Percentiles rank a stretch among this genome's conserved stretches.
Evolutionary conservation across 1,140 invertebrate species (phyloP).

Genomic region (Micrasema longulum): DNA sequence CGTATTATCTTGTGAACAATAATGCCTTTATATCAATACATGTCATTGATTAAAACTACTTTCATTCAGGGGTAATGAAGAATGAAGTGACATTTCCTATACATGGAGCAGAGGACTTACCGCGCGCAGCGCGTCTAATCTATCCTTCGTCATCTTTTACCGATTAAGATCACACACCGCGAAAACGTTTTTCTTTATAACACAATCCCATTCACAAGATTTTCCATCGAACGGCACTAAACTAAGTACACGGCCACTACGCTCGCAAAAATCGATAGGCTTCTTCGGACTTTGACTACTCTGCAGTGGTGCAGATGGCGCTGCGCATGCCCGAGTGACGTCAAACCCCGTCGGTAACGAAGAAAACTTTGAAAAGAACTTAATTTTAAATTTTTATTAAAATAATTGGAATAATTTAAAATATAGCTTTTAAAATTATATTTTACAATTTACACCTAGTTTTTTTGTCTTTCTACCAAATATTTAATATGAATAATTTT

Average conservation of each 20-base stretch:
- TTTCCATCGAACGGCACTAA: constrained; percentile 80
- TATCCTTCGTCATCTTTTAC: constrained; percentile 95
- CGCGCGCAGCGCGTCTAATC: constrained; percentile 95
- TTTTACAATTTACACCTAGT: too few relatives aligned
- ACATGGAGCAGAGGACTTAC: constrained; percentile 70
- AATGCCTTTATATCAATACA: constrained; percentile 61
- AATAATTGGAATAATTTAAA: constrained; percentile 7
- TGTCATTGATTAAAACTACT: constrained; percentile 48
- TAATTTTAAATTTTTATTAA: constrained; percentile 32
- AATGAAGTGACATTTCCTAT: constrained; percentile 38
- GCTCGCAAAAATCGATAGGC: constrained; percentile 82
- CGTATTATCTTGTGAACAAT: constrained; percentile 38
- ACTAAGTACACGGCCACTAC: constrained; percentile 77
- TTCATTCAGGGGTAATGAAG: constrained; percentile 29
- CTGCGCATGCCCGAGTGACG: constrained; percentile 70
- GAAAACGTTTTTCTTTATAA: constrained; percentile 72
- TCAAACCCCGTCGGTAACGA: constrained; percentile 62
- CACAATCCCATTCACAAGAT: constrained; percentile 83
- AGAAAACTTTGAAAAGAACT: constrained; percentile 47
- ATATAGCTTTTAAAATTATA: constrained; percentile 1
- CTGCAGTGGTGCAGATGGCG: constrained; percentile 73
- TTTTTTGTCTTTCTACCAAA: too few relatives aligned
- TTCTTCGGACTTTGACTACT: constrained; percentile 69
- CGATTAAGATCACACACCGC: constrained; percentile 71
- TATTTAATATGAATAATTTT: too few relatives aligned